A percentile compares a stretch with the other conserved stretches of the same genome.
Conservation (phyloP, 2,113 vertebrate genomes). For the Scalopus aquaticus region DNA sequence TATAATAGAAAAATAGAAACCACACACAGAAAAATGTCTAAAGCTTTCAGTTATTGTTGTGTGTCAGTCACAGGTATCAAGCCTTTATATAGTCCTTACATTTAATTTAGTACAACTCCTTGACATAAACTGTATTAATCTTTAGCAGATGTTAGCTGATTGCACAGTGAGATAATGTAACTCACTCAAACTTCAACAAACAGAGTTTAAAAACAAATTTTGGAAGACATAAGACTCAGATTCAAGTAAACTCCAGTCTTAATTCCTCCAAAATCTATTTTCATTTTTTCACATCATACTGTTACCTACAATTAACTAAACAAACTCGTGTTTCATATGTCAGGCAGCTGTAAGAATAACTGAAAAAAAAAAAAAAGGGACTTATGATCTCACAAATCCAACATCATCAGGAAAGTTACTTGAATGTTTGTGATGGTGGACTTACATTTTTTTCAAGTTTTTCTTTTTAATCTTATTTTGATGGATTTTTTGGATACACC, state of each 20-base stretch:
- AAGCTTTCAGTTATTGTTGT: not conserved
- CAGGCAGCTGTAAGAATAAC: not conserved
- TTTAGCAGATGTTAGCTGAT: not conserved
- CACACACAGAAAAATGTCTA: not conserved
- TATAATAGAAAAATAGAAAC: not conserved
- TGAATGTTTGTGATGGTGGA: not conserved
- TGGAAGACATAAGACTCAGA: too few species aligned
- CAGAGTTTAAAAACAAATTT: not conserved
- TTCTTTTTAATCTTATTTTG: not conserved
- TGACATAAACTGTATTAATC: not conserved
- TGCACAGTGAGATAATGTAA: not conserved
- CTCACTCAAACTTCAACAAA: constrained; percentile 32
- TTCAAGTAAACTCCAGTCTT: not conserved
- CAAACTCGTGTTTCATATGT: not conserved
- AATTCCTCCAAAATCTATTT: not conserved
- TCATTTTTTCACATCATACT: not conserved
- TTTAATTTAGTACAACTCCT: not conserved
- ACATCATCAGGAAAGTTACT: not conserved
- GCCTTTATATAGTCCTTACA: not conserved
- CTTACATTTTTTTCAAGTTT: not conserved
- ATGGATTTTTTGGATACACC: not conserved
- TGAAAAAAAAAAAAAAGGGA: not conserved
- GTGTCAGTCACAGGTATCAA: not conserved
- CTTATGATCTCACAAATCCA: not conserved
- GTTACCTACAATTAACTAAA: not conserved